Percentiles rank a stretch among this genome's conserved stretches.
phyloP scores from a whole-genome alignment of 2,888 invertebrate genomes.

The Sarcophaga caerulescens region DNA sequence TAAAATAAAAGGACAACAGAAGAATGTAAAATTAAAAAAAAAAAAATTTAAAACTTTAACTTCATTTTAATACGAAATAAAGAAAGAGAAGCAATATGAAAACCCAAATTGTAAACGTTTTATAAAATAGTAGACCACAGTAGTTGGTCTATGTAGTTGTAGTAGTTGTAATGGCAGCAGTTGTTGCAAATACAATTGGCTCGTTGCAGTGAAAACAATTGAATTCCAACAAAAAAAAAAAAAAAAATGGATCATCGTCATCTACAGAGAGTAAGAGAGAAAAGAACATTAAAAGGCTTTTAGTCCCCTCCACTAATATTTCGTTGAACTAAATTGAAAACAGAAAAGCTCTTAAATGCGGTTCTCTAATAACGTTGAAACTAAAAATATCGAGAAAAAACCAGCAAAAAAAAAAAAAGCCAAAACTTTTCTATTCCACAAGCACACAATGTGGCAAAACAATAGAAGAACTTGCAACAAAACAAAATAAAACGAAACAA shows the following conservation, averaged over 20 bases:
- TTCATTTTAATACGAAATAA: not conserved
- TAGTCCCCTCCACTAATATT: slow-evolving; percentile 12
- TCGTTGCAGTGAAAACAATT: not conserved
- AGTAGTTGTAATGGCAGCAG: not conserved
- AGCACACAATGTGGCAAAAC: not conserved
- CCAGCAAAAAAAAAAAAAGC: no score
- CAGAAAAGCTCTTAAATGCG: slow-evolving; percentile 27
- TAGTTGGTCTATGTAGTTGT: not conserved
- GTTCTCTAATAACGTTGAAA: not conserved
- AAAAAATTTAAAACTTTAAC: slow-evolving; percentile 7
- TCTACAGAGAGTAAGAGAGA: not conserved
- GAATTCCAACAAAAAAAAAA: not conserved
- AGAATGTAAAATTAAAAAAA: not conserved
- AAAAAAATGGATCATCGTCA: slow-evolving; percentile 20
- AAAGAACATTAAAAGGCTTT: slow-evolving; percentile 54
- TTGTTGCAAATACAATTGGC: not conserved
- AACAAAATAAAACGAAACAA: not conserved
- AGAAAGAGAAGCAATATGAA: not conserved
- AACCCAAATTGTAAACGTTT: not conserved
- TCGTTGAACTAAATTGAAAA: not conserved
- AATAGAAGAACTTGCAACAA: not conserved
- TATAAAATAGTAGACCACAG: slow-evolving; percentile 4
- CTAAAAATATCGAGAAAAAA: not conserved
- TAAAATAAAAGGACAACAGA: not conserved
- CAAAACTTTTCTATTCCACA: not conserved